Conservation (phyloP, 2,797 vertebrate genomes). For the Acropternis orthonyx region DNA sequence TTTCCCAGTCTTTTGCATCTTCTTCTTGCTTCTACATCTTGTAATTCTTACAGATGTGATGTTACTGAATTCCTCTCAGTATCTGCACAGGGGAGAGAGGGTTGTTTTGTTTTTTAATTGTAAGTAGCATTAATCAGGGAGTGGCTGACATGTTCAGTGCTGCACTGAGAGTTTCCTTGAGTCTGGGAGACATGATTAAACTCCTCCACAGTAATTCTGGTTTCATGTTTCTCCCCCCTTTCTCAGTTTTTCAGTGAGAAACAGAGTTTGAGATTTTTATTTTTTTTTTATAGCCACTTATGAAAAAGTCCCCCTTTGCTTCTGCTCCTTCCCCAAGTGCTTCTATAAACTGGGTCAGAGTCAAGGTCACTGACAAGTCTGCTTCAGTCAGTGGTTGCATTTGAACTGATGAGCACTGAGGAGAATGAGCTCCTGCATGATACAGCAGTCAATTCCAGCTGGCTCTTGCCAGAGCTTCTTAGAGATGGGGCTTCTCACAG, state of each 20-base stretch:
- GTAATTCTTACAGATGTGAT: not conserved
- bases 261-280: not conserved
- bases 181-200: not conserved
- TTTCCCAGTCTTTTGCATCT: not conserved
- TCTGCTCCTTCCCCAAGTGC: not conserved
- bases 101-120: not conserved
- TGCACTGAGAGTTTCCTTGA: not conserved
- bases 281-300: not conserved
- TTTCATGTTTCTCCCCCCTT: not conserved
- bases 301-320: not conserved
- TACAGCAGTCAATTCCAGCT: not conserved
- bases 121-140: not conserved
- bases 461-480: slow-evolving; percentile 8
- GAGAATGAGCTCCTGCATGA: not conserved
- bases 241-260: not conserved
- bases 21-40: not conserved
- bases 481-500: not conserved
- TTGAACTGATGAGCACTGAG: slow-evolving; percentile 16
- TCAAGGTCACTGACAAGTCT: slow-evolving; percentile 18
- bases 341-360: slow-evolving; percentile 24
- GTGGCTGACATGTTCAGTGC: not conserved
- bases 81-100: not conserved
- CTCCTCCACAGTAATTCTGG: slow-evolving; percentile 3
- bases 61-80: not conserved
- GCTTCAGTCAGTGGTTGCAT: slow-evolving; percentile 14